phyloP scores from a whole-genome alignment of 2,797 vertebrate genomes.

The Chloroceryle amazona region DNA sequence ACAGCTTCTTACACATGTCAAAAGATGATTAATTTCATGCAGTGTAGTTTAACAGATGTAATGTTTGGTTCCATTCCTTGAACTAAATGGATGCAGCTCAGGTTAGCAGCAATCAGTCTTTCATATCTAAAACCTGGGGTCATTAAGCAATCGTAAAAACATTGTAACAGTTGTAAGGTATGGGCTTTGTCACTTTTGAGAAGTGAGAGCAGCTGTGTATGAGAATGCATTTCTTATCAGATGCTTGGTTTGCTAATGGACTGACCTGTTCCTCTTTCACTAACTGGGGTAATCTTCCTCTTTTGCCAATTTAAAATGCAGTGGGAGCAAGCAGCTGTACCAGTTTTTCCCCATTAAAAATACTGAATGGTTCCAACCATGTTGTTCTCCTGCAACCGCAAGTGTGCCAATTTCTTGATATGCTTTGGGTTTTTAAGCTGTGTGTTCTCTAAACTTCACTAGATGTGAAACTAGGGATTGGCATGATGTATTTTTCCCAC shows the following conservation, averaged over 20 bases:
- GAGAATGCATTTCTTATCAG: neutral
- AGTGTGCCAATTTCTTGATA: neutral
- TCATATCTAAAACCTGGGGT: rapidly evolving
- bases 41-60: neutral
- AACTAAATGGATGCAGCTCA: neutral
- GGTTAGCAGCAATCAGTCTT: neutral
- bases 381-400: neutral
- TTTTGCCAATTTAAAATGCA: neutral
- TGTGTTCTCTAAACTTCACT: neutral
- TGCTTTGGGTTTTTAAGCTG: neutral
- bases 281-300: neutral
- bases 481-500: neutral
- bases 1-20: neutral
- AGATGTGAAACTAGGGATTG: neutral
- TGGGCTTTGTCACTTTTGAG: neutral
- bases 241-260: neutral
- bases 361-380: neutral
- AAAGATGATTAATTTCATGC: neutral
- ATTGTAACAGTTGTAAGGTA: neutral
- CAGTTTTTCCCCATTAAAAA: neutral
- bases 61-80: neutral
- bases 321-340: neutral
- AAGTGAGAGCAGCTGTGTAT: rapidly evolving
- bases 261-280: neutral
- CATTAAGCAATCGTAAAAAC: neutral